A percentile compares a stretch with the other conserved stretches of the same genome.
These are phyloP conservation scores for Neodon shergylaensis DNA, from an alignment of 2,113 vertebrate genomes.

Conservation along the genomic window DNA sequence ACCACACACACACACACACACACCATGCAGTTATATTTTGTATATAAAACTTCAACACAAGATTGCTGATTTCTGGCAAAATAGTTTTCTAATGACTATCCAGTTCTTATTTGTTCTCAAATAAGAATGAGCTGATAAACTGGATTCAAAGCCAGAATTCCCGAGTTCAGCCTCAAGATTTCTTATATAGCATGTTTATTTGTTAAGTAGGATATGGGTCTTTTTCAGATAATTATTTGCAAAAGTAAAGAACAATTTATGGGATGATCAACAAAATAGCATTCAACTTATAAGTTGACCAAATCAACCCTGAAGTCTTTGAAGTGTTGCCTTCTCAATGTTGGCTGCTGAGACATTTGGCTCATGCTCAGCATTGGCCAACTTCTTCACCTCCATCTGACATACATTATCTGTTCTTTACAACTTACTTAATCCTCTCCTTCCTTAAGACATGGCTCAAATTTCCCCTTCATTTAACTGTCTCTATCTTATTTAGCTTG, in stretches of 20 bases:
- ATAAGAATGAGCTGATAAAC: neutral
- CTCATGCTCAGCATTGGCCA: neutral
- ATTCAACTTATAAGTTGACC: neutral
- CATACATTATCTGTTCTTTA: neutral
- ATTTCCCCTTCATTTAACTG: conserved; percentile 25
- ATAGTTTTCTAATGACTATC: neutral
- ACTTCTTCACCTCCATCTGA: conserved; percentile 31
- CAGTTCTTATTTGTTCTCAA: conserved; percentile 20
- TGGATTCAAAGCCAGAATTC: neutral
- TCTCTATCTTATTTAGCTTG: neutral
- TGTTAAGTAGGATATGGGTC: neutral
- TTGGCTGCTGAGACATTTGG: neutral
- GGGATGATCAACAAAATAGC: neutral
- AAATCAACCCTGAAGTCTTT: neutral
- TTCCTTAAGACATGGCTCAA: conserved; percentile 2
- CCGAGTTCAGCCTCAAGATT: neutral
- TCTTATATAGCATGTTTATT: neutral
- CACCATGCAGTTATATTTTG: neutral
- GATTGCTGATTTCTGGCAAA: neutral
- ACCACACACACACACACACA: neutral
- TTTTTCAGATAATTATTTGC: neutral
- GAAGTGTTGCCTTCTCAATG: neutral
- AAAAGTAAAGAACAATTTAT: neutral
- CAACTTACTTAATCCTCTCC: conserved; percentile 4
- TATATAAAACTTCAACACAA: neutral